phyloP scores from a whole-genome alignment of 2,113 vertebrate species.

The Mellivora capensis region DNA sequence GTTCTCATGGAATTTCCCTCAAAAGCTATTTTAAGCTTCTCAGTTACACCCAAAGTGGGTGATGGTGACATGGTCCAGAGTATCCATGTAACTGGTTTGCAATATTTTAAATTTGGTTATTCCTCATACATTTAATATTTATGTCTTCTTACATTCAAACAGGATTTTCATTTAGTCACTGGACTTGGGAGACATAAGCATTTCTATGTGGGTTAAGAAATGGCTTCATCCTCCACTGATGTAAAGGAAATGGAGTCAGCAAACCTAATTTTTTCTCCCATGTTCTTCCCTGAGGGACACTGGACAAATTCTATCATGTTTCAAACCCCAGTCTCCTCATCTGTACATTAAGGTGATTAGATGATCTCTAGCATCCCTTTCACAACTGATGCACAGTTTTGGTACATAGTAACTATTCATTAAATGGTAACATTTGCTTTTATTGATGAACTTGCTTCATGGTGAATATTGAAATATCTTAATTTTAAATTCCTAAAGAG shows the following conservation, averaged over 20 bases:
- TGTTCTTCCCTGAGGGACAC: neutral
- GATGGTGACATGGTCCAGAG: neutral
- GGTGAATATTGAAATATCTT: neutral
- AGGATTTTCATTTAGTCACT: neutral
- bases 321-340: neutral
- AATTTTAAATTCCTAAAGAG: neutral
- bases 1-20: slow-evolving; percentile 31
- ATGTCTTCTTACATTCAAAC: neutral
- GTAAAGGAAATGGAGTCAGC: neutral
- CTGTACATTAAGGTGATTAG: neutral
- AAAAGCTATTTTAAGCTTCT: slow-evolving; percentile 38
- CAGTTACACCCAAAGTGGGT: neutral
- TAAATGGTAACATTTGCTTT: neutral
- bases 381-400: neutral
- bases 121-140: slow-evolving; percentile 14
- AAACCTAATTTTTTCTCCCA: neutral
- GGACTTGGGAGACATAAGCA: neutral
- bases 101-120: neutral
- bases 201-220: neutral
- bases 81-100: neutral
- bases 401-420: neutral
- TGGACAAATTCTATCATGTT: neutral
- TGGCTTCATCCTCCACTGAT: neutral
- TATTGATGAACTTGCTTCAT: neutral
- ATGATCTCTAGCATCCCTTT: neutral